Percentiles rank a stretch among this genome's conserved stretches.
phyloP scores from a whole-genome alignment of 64 coral and sea anemone genomes.

The Stichodactyla mertensii region DNA sequence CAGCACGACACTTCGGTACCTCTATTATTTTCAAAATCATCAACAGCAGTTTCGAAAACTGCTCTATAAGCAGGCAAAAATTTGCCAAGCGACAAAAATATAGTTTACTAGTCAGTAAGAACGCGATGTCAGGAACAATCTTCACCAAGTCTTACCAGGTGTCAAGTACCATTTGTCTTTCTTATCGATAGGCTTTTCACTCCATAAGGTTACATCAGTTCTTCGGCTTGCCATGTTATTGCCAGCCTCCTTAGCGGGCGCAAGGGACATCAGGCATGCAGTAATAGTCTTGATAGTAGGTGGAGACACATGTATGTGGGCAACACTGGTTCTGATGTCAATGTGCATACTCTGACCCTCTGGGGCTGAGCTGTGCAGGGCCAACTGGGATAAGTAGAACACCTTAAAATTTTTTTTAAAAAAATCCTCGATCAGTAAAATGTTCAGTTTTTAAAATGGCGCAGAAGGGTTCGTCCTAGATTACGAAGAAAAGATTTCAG shows the following conservation, averaged over 20 bases:
- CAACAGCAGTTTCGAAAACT: too few species aligned
- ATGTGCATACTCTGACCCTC: constrained; percentile 74
- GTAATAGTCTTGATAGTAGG: constrained; percentile 70
- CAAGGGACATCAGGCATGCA: constrained; percentile 64
- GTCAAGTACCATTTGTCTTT: constrained; percentile 75
- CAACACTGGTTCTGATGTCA: constrained; percentile 71
- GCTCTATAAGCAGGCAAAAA: too few species aligned
- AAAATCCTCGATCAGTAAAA: too few species aligned
- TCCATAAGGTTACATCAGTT: constrained; percentile 52
- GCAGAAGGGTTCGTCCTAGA: too few species aligned
- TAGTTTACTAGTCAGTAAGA: too few species aligned
- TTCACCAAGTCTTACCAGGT: constrained; percentile 35
- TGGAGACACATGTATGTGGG: constrained; percentile 76
- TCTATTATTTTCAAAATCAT: too few species aligned
- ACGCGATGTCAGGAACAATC: neutral
- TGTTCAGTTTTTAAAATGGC: too few species aligned
- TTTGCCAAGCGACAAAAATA: too few species aligned
- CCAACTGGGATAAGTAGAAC: constrained; percentile 66
- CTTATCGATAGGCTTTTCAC: constrained; percentile 62
- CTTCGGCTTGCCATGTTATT: constrained; percentile 18
- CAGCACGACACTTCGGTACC: too few species aligned
- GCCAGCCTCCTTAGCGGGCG: constrained; percentile 24
- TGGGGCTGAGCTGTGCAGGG: constrained; percentile 62
- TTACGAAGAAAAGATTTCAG: too few species aligned
- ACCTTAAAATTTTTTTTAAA: constrained; percentile 42